Conservation (phyloP, 2,797 vertebrate genomes). For the Arctocebus calabarensis region DNA sequence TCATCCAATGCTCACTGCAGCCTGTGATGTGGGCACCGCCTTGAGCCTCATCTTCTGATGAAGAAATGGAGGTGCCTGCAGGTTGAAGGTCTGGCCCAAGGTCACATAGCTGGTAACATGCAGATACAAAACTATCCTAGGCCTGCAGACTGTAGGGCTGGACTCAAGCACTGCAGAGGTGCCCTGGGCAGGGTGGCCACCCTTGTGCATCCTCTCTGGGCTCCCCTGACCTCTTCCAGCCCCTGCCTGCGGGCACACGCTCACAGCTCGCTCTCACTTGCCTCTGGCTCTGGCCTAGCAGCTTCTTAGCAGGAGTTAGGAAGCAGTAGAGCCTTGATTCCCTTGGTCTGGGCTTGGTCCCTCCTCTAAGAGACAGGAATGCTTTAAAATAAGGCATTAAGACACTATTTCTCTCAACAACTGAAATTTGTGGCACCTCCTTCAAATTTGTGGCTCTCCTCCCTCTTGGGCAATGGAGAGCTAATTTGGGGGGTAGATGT, state of each 20-base stretch:
- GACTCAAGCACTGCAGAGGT: background rate
- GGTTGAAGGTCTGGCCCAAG: background rate
- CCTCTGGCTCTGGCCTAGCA: no score
- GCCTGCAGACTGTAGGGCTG: background rate
- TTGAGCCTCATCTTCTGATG: background rate
- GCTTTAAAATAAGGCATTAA: no score
- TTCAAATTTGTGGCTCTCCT: no score
- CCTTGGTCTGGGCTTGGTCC: accelerated
- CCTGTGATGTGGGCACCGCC: background rate
- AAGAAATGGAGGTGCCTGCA: background rate
- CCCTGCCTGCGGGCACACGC: background rate
- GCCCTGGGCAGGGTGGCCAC: no score
- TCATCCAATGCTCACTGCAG: no score
- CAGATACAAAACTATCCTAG: background rate
- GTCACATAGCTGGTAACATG: background rate
- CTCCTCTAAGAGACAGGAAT: background rate
- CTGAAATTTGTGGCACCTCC: no score
- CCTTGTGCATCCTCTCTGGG: background rate
- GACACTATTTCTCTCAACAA: no score
- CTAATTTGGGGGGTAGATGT: no score
- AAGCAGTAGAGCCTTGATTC: background rate
- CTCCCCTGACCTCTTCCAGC: background rate
- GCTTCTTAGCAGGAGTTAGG: background rate
- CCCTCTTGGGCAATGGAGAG: no score
- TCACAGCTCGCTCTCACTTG: accelerated